phyloP scores from a whole-genome alignment of 2,888 invertebrate species.

The Seira sanloemensis region DNA sequence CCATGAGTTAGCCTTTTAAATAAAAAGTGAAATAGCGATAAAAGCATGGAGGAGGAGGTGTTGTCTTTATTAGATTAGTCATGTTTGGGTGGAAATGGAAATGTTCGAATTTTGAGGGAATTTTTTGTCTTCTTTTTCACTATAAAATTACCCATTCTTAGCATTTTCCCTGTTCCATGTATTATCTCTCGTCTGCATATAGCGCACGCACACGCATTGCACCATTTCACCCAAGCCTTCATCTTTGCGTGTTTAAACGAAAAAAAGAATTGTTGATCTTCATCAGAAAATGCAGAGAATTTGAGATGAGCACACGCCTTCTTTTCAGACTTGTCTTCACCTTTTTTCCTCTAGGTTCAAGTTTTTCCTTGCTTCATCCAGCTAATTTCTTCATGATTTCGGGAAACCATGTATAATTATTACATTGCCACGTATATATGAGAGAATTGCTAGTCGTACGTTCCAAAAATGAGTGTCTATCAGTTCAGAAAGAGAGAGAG shows the following conservation, averaged over 20 bases:
- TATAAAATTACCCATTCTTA: background rate
- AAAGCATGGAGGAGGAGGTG: background rate
- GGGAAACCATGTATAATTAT: too few species aligned
- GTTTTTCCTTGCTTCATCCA: background rate
- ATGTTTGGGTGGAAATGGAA: background rate
- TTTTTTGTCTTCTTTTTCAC: background rate
- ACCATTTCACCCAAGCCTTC: background rate
- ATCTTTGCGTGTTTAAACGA: too few species aligned
- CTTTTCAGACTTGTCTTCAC: background rate
- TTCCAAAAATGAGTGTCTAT: too few species aligned
- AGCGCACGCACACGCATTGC: background rate
- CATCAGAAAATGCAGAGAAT: background rate
- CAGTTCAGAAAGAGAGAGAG: too few species aligned
- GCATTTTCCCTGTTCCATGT: background rate
- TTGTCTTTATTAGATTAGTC: slow-evolving; percentile 14
- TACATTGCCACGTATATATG: too few species aligned
- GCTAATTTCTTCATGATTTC: background rate
- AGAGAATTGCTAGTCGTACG: too few species aligned
- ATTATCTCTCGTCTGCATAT: background rate
- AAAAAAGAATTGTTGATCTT: too few species aligned
- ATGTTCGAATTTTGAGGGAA: background rate
- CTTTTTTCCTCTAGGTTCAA: background rate
- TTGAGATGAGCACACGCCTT: slow-evolving; percentile 2
- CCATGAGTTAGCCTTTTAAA: too few species aligned
- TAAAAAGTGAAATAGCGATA: too few species aligned